A percentile compares a stretch with the other conserved stretches of the same genome.
These are phyloP conservation scores for Poeciliopsis turrubarensis DNA, from an alignment of 2,113 vertebrate genomes.

Conservation along the genomic window DNA sequence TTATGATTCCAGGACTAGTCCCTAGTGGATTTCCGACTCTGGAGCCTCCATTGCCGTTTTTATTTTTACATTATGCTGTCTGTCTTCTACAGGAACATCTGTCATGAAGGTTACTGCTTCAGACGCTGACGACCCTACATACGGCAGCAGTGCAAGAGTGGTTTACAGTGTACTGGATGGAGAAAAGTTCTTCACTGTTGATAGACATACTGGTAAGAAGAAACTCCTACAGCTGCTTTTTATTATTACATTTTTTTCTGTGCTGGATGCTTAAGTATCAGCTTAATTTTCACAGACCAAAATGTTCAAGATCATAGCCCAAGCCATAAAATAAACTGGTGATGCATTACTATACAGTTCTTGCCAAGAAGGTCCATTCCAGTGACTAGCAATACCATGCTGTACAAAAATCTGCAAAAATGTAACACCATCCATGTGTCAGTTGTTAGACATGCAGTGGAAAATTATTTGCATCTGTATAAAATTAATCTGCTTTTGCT, in stretches of 20 bases:
- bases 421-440: too few species aligned
- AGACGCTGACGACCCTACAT: slow-evolving; percentile 94
- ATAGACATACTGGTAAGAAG: slow-evolving; percentile 90
- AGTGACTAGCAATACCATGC: not conserved
- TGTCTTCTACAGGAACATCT: slow-evolving; percentile 87
- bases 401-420: too few species aligned
- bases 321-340: not conserved
- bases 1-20: not conserved
- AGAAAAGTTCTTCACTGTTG: slow-evolving; percentile 93
- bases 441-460: too few species aligned
- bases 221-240: not conserved
- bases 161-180: slow-evolving; percentile 96
- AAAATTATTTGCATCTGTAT: too few species aligned
- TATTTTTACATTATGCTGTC: slow-evolving; percentile 25
- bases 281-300: not conserved
- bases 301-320: not conserved
- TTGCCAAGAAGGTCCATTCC: not conserved
- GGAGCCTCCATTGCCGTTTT: not conserved
- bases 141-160: slow-evolving; percentile 93
- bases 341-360: not conserved
- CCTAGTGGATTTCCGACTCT: not conserved
- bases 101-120: slow-evolving; percentile 97
- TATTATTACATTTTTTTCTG: not conserved
- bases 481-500: too few species aligned
- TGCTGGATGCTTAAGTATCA: too few species aligned